Percentiles rank a stretch among this genome's conserved stretches.
phyloP scores from a whole-genome alignment of 2,113 vertebrate genomes.

The Pagrus major region DNA sequence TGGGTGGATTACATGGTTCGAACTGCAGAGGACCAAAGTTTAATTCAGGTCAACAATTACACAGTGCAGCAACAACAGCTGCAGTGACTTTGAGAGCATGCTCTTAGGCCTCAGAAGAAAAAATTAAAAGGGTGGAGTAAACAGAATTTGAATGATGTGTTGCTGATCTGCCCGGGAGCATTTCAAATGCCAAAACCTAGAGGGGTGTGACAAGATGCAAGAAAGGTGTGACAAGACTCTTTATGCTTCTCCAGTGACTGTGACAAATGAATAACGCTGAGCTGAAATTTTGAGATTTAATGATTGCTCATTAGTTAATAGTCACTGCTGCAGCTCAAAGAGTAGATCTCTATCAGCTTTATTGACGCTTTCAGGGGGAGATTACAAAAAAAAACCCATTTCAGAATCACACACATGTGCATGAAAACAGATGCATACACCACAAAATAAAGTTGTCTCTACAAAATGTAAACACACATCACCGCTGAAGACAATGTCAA shows the following conservation, averaged over 20 bases:
- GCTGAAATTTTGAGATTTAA: neutral
- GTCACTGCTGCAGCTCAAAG: neutral
- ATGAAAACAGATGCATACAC: slow-evolving; percentile 3
- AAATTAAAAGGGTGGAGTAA: slow-evolving; percentile 47
- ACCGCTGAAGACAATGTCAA: neutral
- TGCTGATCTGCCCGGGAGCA: slow-evolving; percentile 7
- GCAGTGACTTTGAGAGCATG: neutral
- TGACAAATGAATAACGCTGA: neutral
- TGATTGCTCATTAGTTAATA: neutral
- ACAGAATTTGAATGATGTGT: neutral
- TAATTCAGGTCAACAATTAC: neutral
- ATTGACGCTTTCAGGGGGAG: slow-evolving; percentile 11
- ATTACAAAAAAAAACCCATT: neutral
- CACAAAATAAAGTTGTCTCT: slow-evolving; percentile 5
- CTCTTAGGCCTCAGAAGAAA: neutral
- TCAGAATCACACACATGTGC: neutral
- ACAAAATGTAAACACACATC: slow-evolving; percentile 31
- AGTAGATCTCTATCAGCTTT: slow-evolving; percentile 25
- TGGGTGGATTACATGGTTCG: slow-evolving; percentile 8
- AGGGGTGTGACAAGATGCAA: slow-evolving; percentile 6
- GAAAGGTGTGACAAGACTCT: neutral
- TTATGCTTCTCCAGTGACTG: neutral
- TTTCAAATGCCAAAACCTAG: slow-evolving; percentile 20
- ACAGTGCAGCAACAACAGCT: slow-evolving; percentile 30
- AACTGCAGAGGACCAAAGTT: slow-evolving; percentile 14